Base-by-base conservation (phyloP, 2,888 invertebrate genomes). In the Caprella mutica region DNA sequence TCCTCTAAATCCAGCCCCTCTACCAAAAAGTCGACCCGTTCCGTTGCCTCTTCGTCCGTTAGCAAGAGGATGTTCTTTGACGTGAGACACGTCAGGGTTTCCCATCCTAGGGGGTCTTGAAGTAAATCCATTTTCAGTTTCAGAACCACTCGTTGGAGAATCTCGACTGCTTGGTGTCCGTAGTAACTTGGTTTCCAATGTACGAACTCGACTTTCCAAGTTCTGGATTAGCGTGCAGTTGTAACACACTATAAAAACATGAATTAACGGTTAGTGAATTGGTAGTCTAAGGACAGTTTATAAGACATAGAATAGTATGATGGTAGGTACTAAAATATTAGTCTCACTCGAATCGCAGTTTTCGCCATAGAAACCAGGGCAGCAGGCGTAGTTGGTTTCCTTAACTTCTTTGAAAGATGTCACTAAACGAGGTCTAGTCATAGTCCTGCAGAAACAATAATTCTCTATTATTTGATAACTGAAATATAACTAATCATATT, bases 311-410 rank as follows among this genome's bases (percentile, higher is more conserved):
- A 35, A n/a, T 14, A 35, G 35, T 35, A 2, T 12, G 12, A 35
- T 35, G 35, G n/a, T 14, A 35, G n/a, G 35, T 35, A 35, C 2
- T 35, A 14, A 2, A 35, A 42, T 9, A 17, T 8, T 8, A 5
- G 19, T 56, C 61, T 57, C 17, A 65, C 65, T 38, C 2, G 27
- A 38, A 29, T 59, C 62, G 54, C 65, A 65, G 26, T 65, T 61
- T 17, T 39, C 51, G 1, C 60, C 62, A 33, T 63, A 48, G 48
- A 60, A 65, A 19, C 62, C 68, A 3, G 68, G 69, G 44, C 69
- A 69, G 55, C 69, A 69, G 42, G 65, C 68, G 52, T 67, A 68
- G 42, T 63, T 62, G 6, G 67, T 67, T 51, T 68, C 68, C 53
- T 56, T 55, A 5, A 69, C 63, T 24, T 65, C 66, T 46, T 68